Conservation (phyloP, 2,113 vertebrate species). For the Istiophorus platypterus region DNA sequence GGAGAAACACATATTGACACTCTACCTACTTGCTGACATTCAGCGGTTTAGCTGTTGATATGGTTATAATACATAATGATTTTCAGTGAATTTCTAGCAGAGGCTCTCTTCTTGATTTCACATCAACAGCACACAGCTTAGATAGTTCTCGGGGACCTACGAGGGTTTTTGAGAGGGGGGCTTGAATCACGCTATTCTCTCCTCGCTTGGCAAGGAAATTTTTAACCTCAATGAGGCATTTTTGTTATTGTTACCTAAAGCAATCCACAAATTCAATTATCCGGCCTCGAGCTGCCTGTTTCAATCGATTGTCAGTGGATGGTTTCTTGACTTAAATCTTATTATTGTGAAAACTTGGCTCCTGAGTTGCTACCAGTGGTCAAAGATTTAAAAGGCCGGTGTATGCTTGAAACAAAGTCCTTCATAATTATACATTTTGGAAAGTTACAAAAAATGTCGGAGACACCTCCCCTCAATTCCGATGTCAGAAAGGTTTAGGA, state of each 20-base stretch:
- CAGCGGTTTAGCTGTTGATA: not conserved
- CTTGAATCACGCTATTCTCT: not conserved
- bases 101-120: conserved; percentile 4
- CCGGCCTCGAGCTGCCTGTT: not conserved
- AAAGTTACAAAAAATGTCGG: not conserved
- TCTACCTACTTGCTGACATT: not conserved
- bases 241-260: not conserved
- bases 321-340: not conserved
- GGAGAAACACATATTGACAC: not conserved
- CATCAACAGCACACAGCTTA: not conserved
- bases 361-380: not conserved
- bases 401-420: not conserved
- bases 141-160: not conserved
- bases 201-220: not conserved
- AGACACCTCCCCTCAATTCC: not conserved
- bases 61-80: not conserved
- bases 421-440: not conserved
- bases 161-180: not conserved
- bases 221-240: not conserved
- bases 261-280: not conserved
- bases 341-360: not conserved
- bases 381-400: not conserved
- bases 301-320: not conserved
- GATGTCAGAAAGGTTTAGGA: not conserved
- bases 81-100: not conserved